A percentile compares a stretch with the other conserved stretches of the same genome.
phyloP scores from a whole-genome alignment of 2,888 invertebrate species.

The Leptinotarsa haldemani region DNA sequence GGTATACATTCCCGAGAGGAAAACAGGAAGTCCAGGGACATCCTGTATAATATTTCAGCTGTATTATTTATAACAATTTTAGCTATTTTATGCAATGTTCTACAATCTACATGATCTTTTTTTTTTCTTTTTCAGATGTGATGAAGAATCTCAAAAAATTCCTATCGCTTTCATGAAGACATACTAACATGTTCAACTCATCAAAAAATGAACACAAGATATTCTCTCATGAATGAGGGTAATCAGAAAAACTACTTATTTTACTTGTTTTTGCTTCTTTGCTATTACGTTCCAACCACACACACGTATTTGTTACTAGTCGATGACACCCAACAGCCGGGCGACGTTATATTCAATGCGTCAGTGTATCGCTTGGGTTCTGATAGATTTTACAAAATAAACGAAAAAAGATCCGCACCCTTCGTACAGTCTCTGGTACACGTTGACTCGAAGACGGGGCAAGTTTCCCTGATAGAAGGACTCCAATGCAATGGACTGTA shows the following conservation, averaged over 20 bases:
- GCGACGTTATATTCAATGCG: conserved; percentile 80
- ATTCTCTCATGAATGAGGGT: conserved; percentile 56
- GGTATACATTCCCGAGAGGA: too few species aligned
- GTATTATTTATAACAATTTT: too few species aligned
- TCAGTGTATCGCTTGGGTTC: conserved; percentile 85
- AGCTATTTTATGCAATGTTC: neutral
- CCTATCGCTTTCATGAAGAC: conserved; percentile 21
- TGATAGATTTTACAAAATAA: conserved; percentile 82
- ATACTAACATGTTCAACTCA: conserved; percentile 48
- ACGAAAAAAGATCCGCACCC: conserved; percentile 83
- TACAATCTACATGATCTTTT: neutral
- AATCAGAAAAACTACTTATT: conserved; percentile 29
- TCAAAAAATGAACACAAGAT: conserved; percentile 54
- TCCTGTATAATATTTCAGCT: too few species aligned
- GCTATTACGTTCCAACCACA: conserved; percentile 43
- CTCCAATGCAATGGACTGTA: conserved; percentile 84
- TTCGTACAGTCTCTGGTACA: conserved; percentile 83
- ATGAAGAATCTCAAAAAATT: conserved; percentile 42
- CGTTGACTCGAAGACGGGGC: conserved; percentile 80
- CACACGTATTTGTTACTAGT: conserved; percentile 61
- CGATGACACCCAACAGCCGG: conserved; percentile 68
- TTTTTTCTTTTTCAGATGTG: conserved; percentile 40
- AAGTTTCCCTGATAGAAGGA: conserved; percentile 77
- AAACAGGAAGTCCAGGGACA: too few species aligned
- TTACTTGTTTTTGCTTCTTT: conserved; percentile 50